Conservation (phyloP, 2,888 invertebrate genomes). For the Heliconius aoede region DNA sequence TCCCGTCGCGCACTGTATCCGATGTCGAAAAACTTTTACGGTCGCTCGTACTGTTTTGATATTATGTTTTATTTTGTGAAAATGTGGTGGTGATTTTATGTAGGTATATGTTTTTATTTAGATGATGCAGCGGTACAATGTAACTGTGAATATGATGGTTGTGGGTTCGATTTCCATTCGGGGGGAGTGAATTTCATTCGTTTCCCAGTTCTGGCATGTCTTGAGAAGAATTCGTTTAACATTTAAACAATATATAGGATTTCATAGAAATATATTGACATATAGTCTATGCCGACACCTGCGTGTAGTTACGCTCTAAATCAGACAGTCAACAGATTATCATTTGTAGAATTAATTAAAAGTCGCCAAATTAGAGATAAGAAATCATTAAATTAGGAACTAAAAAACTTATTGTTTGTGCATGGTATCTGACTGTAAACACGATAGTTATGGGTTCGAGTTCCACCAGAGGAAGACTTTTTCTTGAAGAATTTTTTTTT, state of each 20-base stretch:
- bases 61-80: constrained; percentile 24
- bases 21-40: constrained; percentile 62
- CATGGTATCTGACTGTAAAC: too few species aligned
- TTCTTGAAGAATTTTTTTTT: too few species aligned
- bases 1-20: constrained; percentile 79
- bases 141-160: neutral
- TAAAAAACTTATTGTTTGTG: too few species aligned
- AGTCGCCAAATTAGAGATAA: neutral
- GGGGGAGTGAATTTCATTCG: neutral
- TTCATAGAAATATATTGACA: constrained; percentile 8
- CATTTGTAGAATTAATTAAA: neutral
- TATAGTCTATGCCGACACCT: neutral
- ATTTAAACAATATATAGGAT: neutral
- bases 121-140: neutral
- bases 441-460: too few species aligned
- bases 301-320: constrained; percentile 3
- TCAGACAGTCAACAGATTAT: neutral
- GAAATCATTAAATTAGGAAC: neutral
- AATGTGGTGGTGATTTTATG: constrained; percentile 6
- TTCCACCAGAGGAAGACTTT: too few species aligned
- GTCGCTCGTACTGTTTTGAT: constrained; percentile 29
- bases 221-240: too few species aligned
- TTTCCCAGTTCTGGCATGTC: too few species aligned
- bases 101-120: neutral
- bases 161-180: neutral